Percentiles rank a stretch among this genome's conserved stretches.
phyloP scores from a whole-genome alignment of 2,888 invertebrate species.

The Sesia bembeciformis region DNA sequence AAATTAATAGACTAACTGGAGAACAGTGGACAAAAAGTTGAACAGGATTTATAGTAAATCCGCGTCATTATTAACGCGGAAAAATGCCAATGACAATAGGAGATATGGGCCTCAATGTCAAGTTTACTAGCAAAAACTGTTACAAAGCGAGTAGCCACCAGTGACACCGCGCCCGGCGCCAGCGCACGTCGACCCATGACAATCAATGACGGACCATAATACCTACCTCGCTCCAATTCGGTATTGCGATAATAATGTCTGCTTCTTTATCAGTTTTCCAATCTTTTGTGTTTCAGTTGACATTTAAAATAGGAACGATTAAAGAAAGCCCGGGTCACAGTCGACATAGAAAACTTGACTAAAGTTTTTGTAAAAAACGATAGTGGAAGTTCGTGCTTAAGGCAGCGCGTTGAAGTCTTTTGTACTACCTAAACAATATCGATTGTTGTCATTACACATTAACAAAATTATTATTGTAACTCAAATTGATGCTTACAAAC shows the following conservation, averaged over 20 bases:
- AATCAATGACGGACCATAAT: neutral
- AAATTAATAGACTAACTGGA: constrained; percentile 7
- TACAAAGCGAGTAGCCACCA: constrained; percentile 6
- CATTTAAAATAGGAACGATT: too few relatives aligned
- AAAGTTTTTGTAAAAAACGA: too few relatives aligned
- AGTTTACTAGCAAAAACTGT: constrained; percentile 12
- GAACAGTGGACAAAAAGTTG: constrained; percentile 26
- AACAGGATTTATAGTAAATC: constrained; percentile 47
- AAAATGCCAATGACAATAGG: constrained; percentile 45
- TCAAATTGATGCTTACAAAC: too few relatives aligned
- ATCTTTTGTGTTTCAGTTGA: too few relatives aligned
- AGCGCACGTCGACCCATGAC: neutral
- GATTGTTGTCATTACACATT: too few relatives aligned
- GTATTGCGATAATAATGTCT: neutral
- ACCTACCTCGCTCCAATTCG: neutral
- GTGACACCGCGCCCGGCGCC: constrained; percentile 8
- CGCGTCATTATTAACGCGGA: constrained; percentile 28
- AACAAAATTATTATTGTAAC: too few relatives aligned
- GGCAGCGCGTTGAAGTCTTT: too few relatives aligned
- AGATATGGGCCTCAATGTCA: constrained; percentile 28
- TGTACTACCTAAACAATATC: too few relatives aligned
- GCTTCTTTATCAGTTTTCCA: too few relatives aligned
- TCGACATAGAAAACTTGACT: too few relatives aligned
- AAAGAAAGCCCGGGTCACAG: too few relatives aligned
- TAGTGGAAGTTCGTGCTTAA: too few relatives aligned